Conservation (phyloP, 2,888 invertebrate genomes). For the Rhingia rostrata region DNA sequence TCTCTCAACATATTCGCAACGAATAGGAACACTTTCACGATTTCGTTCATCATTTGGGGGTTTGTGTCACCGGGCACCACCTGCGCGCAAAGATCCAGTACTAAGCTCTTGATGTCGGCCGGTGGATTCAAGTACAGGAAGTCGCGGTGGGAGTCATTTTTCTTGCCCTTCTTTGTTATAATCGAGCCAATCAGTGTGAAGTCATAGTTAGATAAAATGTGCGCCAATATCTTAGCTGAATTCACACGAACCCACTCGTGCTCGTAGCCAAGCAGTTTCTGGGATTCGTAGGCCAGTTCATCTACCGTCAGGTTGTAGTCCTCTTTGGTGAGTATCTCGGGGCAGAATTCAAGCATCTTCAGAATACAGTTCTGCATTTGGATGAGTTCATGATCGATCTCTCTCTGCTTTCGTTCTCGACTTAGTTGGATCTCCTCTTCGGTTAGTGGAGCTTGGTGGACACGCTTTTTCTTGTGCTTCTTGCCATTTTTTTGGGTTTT, state of each 20-base stretch:
- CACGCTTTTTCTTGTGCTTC: conserved; percentile 19
- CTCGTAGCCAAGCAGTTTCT: conserved; percentile 89
- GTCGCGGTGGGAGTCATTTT: conserved; percentile 80
- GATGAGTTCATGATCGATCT: conserved; percentile 89
- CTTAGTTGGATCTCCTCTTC: conserved; percentile 76
- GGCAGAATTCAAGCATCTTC: conserved; percentile 87
- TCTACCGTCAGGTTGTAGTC: conserved; percentile 82
- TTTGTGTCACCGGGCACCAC: conserved; percentile 87
- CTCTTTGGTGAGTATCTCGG: conserved; percentile 84
- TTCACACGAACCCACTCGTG: conserved; percentile 94
- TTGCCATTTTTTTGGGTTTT: conserved; percentile 50
- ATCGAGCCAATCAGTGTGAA: conserved; percentile 85
- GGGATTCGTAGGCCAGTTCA: conserved; percentile 87
- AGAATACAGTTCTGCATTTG: conserved; percentile 89
- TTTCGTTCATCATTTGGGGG: conserved; percentile 89
- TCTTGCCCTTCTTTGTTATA: conserved; percentile 78
- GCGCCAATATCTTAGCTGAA: conserved; percentile 90
- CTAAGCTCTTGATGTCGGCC: conserved; percentile 86
- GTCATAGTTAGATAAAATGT: conserved; percentile 87
- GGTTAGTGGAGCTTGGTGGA: conserved; percentile 66
- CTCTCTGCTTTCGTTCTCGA: conserved; percentile 85
- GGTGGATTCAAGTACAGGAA: conserved; percentile 87
- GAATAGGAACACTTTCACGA: conserved; percentile 88
- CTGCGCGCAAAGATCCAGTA: conserved; percentile 90
- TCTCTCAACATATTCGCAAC: conserved; percentile 87